Percentiles rank a stretch among this genome's conserved stretches.
These are phyloP conservation scores for Apogon talboti DNA, from an alignment of 2,797 vertebrate genomes.

Conservation along the genomic window DNA sequence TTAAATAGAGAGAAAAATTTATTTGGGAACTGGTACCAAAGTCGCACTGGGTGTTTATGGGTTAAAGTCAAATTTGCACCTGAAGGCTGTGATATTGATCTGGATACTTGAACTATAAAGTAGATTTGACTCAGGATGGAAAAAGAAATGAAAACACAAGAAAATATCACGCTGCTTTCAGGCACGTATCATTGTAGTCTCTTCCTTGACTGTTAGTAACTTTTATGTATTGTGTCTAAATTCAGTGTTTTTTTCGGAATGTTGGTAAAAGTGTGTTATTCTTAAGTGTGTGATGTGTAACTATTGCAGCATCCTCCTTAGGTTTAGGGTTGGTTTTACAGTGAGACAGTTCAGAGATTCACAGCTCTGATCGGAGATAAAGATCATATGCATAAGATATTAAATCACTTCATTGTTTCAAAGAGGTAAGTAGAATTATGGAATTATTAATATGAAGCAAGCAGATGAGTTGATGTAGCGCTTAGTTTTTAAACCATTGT, in stretches of 20 bases:
- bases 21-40: no score
- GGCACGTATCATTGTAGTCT: conserved; percentile 26
- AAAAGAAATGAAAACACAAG: conserved; percentile 72
- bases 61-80: conserved; percentile 41
- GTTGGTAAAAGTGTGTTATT: no score
- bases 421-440: not conserved
- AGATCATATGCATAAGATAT: not conserved
- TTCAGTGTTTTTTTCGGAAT: not conserved
- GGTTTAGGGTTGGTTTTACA: no score
- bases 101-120: conserved; percentile 54
- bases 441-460: conserved; percentile 7
- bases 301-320: no score
- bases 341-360: no score
- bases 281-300: no score
- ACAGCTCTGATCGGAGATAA: not conserved
- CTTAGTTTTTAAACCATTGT: not conserved
- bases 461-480: not conserved
- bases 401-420: conserved; percentile 7
- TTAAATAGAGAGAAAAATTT: no score
- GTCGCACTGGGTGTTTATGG: no score
- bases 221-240: conserved; percentile 19
- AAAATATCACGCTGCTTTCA: conserved; percentile 48
- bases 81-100: conserved; percentile 53
- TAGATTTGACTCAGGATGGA: conserved; percentile 64
- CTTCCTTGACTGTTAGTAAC: conserved; percentile 30